These are phyloP conservation scores for Campylomormyrus tamandua DNA, from an alignment of 2,113 vertebrate genomes.

Conservation along the genomic window DNA sequence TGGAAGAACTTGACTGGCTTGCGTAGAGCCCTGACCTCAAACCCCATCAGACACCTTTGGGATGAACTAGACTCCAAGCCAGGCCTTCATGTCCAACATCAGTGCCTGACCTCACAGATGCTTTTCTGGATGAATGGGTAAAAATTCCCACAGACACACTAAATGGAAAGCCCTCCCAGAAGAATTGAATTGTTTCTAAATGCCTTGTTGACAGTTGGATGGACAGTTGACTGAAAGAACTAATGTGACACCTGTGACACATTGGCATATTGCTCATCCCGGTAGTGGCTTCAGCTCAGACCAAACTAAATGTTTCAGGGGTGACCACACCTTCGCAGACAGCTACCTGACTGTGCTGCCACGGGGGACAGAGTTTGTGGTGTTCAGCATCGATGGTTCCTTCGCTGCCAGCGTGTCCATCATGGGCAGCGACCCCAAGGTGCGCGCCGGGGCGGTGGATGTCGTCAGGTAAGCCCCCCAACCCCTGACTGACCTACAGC, in stretches of 20 bases:
- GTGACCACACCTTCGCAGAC: slow-evolving; percentile 93
- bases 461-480: slow-evolving; percentile 78
- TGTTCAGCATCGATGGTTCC: slow-evolving; percentile 97
- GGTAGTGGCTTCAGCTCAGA: neutral
- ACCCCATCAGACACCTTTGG: neutral
- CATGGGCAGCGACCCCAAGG: slow-evolving; percentile 98
- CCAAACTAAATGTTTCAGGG: slow-evolving; percentile 55
- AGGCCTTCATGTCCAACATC: neutral
- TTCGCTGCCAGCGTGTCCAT: slow-evolving; percentile 97
- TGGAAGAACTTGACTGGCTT: neutral
- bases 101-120: neutral
- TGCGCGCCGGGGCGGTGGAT: slow-evolving; percentile 89
- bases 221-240: neutral
- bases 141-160: neutral
- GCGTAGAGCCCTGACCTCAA: neutral
- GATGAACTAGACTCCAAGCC: neutral
- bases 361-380: slow-evolving; percentile 85
- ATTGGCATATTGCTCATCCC: neutral
- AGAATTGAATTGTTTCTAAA: neutral
- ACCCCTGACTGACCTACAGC: neutral
- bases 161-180: neutral
- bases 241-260: neutral
- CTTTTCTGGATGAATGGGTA: neutral
- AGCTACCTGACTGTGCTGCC: slow-evolving; percentile 93
- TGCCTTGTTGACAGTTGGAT: neutral